These are phyloP conservation scores for Brachionus asplanchnoidis DNA, from an alignment of 1,140 invertebrate species.

Conservation along the genomic window DNA sequence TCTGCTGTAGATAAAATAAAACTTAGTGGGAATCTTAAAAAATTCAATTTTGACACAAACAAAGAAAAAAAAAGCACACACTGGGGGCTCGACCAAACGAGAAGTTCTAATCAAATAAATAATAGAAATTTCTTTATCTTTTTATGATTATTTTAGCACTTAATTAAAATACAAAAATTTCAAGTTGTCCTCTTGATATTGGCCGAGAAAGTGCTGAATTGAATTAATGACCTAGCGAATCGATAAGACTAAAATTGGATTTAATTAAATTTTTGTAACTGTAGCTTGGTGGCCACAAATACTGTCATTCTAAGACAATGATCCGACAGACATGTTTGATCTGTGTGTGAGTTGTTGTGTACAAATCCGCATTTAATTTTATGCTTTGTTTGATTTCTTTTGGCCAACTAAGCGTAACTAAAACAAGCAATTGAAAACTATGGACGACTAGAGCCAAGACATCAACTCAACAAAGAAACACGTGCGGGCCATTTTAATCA, in stretches of 20 bases:
- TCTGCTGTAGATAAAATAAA: constrained; percentile 6
- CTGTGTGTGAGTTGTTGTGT: background rate
- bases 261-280: constrained; percentile 4
- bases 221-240: background rate
- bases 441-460: background rate
- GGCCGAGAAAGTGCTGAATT: background rate
- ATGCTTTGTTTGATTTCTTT: background rate
- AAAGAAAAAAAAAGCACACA: background rate
- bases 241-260: background rate
- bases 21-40: background rate
- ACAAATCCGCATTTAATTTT: background rate
- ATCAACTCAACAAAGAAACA: background rate
- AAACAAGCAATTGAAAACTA: background rate
- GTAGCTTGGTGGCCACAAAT: background rate
- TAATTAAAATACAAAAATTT: constrained; percentile 8
- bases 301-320: background rate
- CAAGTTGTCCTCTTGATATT: background rate
- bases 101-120: background rate
- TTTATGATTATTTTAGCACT: constrained; percentile 26
- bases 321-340: background rate
- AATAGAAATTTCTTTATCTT: constrained; percentile 14
- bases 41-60: constrained; percentile 11
- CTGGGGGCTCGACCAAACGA: background rate
- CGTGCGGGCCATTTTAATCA: background rate
- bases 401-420: background rate